These are phyloP conservation scores for Apis cerana DNA, from an alignment of 1,140 invertebrate species.

Conservation along the genomic window DNA sequence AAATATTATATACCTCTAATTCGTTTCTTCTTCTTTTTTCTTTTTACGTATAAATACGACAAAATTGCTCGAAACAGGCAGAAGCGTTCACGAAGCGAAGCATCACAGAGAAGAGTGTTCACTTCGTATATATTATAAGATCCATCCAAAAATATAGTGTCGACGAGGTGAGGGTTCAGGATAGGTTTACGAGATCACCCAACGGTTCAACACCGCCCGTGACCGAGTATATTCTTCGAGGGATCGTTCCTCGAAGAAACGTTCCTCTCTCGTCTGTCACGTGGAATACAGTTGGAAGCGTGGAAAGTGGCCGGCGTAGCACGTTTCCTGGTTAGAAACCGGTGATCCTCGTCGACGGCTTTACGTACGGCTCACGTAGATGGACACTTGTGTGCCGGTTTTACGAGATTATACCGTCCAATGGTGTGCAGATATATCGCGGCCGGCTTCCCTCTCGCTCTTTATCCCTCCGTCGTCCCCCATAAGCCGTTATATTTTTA, in stretches of 20 bases:
- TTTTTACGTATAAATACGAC: too few species aligned
- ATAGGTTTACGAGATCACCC: background rate
- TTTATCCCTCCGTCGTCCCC: background rate
- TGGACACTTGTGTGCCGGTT: slow-evolving; percentile 36
- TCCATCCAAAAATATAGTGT: too few species aligned
- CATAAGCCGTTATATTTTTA: slow-evolving; percentile 72
- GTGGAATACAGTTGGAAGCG: background rate
- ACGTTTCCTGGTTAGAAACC: slow-evolving; percentile 7
- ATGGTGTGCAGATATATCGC: slow-evolving; percentile 38
- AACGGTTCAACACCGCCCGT: background rate
- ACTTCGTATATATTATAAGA: too few species aligned
- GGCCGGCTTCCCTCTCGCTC: background rate
- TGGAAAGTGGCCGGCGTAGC: slow-evolving; percentile 20
- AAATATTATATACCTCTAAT: too few species aligned
- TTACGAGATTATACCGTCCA: slow-evolving; percentile 55
- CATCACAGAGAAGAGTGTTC: too few species aligned
- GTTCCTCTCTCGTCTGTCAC: background rate
- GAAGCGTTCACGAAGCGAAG: too few species aligned
- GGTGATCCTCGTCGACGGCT: slow-evolving; percentile 4
- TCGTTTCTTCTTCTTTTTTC: too few species aligned
- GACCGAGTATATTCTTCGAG: background rate
- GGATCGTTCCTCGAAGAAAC: background rate
- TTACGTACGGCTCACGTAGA: slow-evolving; percentile 25
- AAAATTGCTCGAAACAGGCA: too few species aligned
- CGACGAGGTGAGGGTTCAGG: too few species aligned